Conservation (phyloP, 2,113 vertebrate genomes). For the Chaetodon trifascialis region DNA sequence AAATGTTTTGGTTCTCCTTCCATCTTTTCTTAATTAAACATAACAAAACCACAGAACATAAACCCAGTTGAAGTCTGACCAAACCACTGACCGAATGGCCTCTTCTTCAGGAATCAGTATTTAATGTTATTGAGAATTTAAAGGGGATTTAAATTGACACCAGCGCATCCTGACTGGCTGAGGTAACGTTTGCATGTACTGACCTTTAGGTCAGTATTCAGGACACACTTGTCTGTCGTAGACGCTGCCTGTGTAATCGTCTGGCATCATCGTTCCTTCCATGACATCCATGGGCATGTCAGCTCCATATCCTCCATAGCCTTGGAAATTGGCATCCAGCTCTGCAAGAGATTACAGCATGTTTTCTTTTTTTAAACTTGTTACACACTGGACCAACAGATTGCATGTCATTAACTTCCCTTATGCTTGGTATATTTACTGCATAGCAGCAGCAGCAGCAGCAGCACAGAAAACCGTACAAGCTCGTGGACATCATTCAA, state of each 20-base stretch:
- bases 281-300: constrained; percentile 68
- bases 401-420: background rate
- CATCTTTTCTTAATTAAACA: background rate
- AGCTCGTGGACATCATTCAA: constrained; percentile 9
- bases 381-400: constrained; percentile 2
- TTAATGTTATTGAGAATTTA: background rate
- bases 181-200: background rate
- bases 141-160: background rate
- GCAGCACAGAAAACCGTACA: background rate
- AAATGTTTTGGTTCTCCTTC: background rate
- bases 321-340: constrained; percentile 57
- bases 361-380: background rate
- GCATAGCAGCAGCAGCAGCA: background rate
- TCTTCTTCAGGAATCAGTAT: background rate
- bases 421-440: background rate
- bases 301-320: background rate
- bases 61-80: too few species aligned
- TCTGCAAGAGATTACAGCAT: constrained; percentile 64
- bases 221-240: constrained; percentile 54
- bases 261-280: constrained; percentile 58
- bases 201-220: constrained; percentile 75
- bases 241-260: constrained; percentile 37
- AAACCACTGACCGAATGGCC: too few species aligned
- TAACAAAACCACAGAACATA: too few species aligned
- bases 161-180: background rate